Conservation (phyloP, 2,888 invertebrate species). For the Lasius platythorax region DNA sequence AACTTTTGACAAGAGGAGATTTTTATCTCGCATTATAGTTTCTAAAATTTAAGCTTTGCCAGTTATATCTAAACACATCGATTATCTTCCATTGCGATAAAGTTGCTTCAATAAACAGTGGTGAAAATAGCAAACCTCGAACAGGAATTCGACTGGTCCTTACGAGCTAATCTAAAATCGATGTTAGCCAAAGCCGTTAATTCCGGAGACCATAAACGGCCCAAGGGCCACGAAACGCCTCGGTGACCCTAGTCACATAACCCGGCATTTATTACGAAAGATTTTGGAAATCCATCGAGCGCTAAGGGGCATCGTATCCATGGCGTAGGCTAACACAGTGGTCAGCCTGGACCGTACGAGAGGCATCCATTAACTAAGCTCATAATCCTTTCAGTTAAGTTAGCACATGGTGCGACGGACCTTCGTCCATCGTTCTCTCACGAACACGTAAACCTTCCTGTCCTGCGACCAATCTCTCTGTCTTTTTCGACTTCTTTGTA, state of each 20-base stretch:
- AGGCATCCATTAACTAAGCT: conserved; percentile 85
- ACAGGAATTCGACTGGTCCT: conserved; percentile 34
- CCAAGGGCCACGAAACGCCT: conserved; percentile 55
- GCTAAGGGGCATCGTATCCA: conserved; percentile 66
- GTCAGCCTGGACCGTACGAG: conserved; percentile 76
- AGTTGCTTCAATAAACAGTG: conserved; percentile 3
- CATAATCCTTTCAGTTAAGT: conserved; percentile 85
- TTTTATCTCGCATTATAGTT: background rate
- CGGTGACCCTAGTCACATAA: conserved; percentile 68
- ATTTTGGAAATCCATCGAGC: conserved; percentile 81
- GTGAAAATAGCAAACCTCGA: background rate
- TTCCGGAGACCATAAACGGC: conserved; percentile 68
- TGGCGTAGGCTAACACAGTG: conserved; percentile 68
- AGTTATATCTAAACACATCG: background rate
- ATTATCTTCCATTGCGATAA: background rate
- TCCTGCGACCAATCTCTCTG: conserved; percentile 44
- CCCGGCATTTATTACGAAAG: conserved; percentile 79
- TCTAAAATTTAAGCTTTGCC: background rate
- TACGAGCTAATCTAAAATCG: conserved; percentile 69
- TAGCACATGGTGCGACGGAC: conserved; percentile 83
- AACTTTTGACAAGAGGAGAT: background rate
- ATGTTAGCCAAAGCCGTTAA: conserved; percentile 70
- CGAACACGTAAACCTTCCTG: conserved; percentile 60
- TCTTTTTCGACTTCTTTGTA: conserved; percentile 49
- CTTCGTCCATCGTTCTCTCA: conserved; percentile 76